Evolutionary conservation across 2,888 invertebrate genomes (phyloP).

Genomic region (Eurytoma californica): DNA sequence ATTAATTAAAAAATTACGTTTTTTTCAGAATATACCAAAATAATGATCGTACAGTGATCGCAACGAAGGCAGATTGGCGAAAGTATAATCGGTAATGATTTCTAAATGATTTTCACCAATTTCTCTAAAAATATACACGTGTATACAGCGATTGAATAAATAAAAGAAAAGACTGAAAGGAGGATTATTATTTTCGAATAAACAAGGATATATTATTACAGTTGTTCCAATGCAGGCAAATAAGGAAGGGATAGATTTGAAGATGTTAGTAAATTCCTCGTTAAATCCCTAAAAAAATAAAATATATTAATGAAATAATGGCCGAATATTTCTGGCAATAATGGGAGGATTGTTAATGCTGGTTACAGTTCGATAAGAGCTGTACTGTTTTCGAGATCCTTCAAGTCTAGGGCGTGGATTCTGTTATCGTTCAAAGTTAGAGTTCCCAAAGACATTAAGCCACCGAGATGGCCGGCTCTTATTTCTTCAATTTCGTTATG

Average conservation of each 20-base stretch:
- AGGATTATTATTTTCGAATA: background rate
- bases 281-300: conserved; percentile 70
- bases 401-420: conserved; percentile 73
- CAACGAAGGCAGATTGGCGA: conserved; percentile 74
- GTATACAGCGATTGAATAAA: too few relatives aligned
- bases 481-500: conserved; percentile 72
- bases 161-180: too few relatives aligned
- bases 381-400: conserved; percentile 73
- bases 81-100: conserved; percentile 74
- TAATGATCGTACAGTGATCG: conserved; percentile 74
- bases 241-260: conserved; percentile 75
- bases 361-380: conserved; percentile 74
- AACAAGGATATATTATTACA: conserved; percentile 72
- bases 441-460: conserved; percentile 74
- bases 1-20: background rate
- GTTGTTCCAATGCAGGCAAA: conserved; percentile 74
- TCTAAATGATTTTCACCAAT: conserved; percentile 75
- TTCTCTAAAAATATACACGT: too few relatives aligned
- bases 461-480: conserved; percentile 72
- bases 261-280: conserved; percentile 76
- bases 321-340: conserved; percentile 11
- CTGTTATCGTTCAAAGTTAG: conserved; percentile 76
- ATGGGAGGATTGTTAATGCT: background rate
- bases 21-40: background rate
- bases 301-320: conserved; percentile 26